Evolutionary conservation across 2,113 vertebrate genomes (phyloP), one percentile per base, ranked within the genome.

Genomic region (Anarhynchus alexandrinus): DNA sequence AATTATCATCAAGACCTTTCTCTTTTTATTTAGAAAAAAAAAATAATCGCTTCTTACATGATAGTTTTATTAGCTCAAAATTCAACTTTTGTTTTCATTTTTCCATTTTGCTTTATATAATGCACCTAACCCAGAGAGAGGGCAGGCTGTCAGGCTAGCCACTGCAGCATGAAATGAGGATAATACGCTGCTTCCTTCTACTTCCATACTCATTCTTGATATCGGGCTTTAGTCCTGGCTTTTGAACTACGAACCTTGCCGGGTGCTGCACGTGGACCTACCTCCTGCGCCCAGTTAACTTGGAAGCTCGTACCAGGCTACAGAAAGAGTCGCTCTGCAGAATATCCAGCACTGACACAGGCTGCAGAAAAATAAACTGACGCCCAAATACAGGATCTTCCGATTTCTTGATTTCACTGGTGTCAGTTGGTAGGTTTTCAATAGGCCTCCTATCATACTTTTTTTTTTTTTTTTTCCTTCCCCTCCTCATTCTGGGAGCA

Each of bases 401-500:
- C 74, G 64, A 91, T 80, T 92, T 92, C 80, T 91, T 11, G 1
- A 94, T 95, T 96, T 96, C 90, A 47, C 59, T 87, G 79, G 58
- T 90, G 86, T 97, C 86, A 90, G 64, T 85, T 93, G 70, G 94
- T 96, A 89, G 94, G 93, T 95, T 96, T 97, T 96, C 97, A 96
- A 95, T 96, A 96, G 94, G 91, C 91, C 90, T 94, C 93, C 90
- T 96, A 96, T 95, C 88, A 81, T 94, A 71, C 43, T 40, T 85
- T 73, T 91, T 84, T 91, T 74, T 90, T 69, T 71, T 45, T n/a
- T 90, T 76, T 45, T 30, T 9, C 58, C 62, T 92, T 95, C 76
- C 93, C 81, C 86, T 94, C 85, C 95, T 96, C 91, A 90, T 96
- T 96, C 96, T 94, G 93, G 94, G 94, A 97, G 95, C 93, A 96